A percentile compares a stretch with the other conserved stretches of the same genome.
These are phyloP conservation scores for Napeogenes sylphis DNA, from an alignment of 2,888 invertebrate genomes.

Conservation along the genomic window DNA sequence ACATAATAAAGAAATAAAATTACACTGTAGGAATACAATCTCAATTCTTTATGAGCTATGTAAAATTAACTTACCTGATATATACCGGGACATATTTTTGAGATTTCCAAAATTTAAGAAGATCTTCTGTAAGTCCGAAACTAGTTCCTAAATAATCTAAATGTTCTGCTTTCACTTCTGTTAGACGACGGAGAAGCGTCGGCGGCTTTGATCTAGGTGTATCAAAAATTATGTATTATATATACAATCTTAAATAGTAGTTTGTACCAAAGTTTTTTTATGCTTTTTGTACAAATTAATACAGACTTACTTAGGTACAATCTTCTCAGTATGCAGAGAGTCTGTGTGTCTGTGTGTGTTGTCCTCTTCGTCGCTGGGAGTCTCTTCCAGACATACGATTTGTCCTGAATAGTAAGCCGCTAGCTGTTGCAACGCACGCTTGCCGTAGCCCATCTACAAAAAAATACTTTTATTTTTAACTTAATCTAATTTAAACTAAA, in stretches of 20 bases:
- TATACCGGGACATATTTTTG: conserved; percentile 92
- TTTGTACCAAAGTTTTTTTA: no score
- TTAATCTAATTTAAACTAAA: neutral
- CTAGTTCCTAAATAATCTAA: conserved; percentile 97
- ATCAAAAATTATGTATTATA: neutral
- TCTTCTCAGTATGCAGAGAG: conserved; percentile 61
- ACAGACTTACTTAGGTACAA: conserved; percentile 79
- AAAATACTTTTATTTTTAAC: neutral
- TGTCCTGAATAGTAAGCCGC: conserved; percentile 93
- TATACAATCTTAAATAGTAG: no score
- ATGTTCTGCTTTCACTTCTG: conserved; percentile 89
- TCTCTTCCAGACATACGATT: conserved; percentile 83
- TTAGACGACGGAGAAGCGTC: conserved; percentile 90
- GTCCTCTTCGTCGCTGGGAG: conserved; percentile 62
- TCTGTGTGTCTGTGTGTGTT: conserved; percentile 30
- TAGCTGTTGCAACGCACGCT: conserved; percentile 88
- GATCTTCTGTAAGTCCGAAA: conserved; percentile 90
- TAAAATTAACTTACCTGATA: conserved; percentile 77
- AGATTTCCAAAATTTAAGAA: conserved; percentile 95
- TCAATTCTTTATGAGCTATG: neutral
- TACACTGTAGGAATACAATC: no score
- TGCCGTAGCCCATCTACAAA: conserved; percentile 96
- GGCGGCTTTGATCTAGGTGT: conserved; percentile 82
- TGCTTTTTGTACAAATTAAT: neutral
- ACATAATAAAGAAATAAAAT: no score